Evolutionary conservation across 2,797 vertebrate species (phyloP), one percentile per base, ranked within the genome.

Genomic region (Pipistrellus pipistrellus): DNA sequence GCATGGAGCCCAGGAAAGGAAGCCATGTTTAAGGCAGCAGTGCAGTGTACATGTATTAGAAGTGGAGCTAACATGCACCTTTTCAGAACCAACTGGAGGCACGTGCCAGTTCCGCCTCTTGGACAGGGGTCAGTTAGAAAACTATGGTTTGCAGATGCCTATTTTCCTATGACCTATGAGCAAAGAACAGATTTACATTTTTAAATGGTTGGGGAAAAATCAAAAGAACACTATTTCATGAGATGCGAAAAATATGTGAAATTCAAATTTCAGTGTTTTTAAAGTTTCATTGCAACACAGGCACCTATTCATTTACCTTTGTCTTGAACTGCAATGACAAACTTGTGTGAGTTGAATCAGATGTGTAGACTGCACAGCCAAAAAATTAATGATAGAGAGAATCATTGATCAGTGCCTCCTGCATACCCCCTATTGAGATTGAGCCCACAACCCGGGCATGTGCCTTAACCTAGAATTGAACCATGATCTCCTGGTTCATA

Each of bases 231-330:
- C 46, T 51, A 83, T 76, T 92, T 77, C 13, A 41, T 27, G 71
- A 86, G 64, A 75, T 25, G 8, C 64, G 59, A 57, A 69, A 85
- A 90, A 44, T 48, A 64, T 10, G 17, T 73, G 27, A 81, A 81
- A 91, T 87, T 95, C 30, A 44, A 20, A 87, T 86, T 73, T 91
- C 27, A 46, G 30, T 82, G 46, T 80, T 76, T 86, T 18, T 77
- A 87, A 77, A 86, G 48, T 85, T 92, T 85, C 78, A 48, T 51
- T 55, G 48, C 57, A 91, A 86, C 25, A 73, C 27, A 84, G 59
- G 8, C 53, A 27, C 8, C 53, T 4, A 14, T n/a, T 91, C 8
- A 27, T 72, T 80, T 86, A 78, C 9, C 18, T 1, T 38, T 75
- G 4, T 82, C 32, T 68, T 41, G 75, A 59, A 12, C 35, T 64